phyloP scores from a whole-genome alignment of 2,113 vertebrate genomes.

The Perca schrenkii region DNA sequence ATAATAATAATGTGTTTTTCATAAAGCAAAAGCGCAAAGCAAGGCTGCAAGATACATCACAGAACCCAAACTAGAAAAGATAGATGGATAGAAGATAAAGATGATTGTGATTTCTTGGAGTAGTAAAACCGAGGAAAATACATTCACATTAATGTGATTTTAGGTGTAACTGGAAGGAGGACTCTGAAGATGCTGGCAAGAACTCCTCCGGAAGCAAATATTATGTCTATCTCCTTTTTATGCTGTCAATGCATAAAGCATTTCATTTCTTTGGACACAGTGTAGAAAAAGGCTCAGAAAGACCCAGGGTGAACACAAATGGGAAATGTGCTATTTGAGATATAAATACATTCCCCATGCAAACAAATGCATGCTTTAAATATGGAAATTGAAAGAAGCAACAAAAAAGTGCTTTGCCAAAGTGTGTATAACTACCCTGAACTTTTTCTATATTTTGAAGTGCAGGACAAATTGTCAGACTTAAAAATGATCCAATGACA shows the following conservation, averaged over 20 bases:
- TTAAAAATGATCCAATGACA: not conserved
- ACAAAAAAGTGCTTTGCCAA: not conserved
- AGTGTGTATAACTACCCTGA: not conserved
- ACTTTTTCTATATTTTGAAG: not conserved
- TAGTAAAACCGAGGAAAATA: not conserved
- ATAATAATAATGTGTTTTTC: not conserved
- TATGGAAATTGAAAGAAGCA: not conserved
- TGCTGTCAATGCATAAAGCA: conserved; percentile 7
- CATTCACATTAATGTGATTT: not conserved
- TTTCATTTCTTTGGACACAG: conserved; percentile 29
- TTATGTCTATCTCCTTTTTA: conserved; percentile 26
- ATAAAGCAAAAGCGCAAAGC: not conserved
- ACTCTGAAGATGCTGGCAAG: not conserved
- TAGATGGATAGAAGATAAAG: not conserved
- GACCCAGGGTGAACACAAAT: not conserved
- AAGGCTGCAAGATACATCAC: conserved; percentile 3
- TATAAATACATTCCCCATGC: conserved; percentile 5
- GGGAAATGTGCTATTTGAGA: not conserved
- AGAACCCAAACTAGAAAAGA: too few relatives aligned
- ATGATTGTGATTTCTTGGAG: not conserved
- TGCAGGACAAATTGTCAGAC: not conserved
- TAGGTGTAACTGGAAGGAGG: not conserved
- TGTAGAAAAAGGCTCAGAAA: conserved; percentile 3
- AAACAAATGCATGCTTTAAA: conserved; percentile 1
- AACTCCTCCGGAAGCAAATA: conserved; percentile 11